Conservation (phyloP, 2,113 vertebrate genomes). For the Phrynosoma blainvillii region DNA sequence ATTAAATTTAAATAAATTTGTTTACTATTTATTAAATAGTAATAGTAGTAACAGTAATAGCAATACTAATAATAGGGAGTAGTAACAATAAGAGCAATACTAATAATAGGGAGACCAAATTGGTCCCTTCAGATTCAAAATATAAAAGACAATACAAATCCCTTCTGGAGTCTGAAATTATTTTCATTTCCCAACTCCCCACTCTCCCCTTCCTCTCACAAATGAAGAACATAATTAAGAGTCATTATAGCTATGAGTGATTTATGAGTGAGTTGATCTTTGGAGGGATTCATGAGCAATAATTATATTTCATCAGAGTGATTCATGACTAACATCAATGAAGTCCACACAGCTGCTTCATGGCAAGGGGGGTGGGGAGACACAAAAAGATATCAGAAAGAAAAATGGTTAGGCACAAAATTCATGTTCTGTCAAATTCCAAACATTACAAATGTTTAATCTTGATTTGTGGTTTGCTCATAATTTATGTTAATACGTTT, state of each 20-base stretch:
- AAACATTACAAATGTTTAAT: slow-evolving; percentile 13
- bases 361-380: rapidly evolving
- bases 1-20: too few species aligned
- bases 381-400: neutral
- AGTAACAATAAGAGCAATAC: too few species aligned
- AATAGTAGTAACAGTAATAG: too few species aligned
- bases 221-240: slow-evolving; percentile 42
- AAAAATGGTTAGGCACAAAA: neutral
- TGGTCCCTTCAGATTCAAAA: neutral
- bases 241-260: slow-evolving; percentile 48
- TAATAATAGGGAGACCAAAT: neutral
- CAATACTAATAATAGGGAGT: too few species aligned
- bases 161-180: slow-evolving; percentile 31
- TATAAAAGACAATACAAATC: neutral
- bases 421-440: neutral
- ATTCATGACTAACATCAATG: slow-evolving; percentile 12
- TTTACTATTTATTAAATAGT: too few species aligned
- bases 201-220: neutral
- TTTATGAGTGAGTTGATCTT: slow-evolving; percentile 38
- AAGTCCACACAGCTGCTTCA: slow-evolving; percentile 15
- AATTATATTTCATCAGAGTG: slow-evolving; percentile 22
- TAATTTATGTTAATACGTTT: slow-evolving; percentile 10
- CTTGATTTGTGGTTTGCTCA: neutral
- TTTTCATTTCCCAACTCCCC: neutral
- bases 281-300: slow-evolving; percentile 36